Evolutionary conservation across 1,140 invertebrate species (phyloP).

Genomic region (Glomeris maerens): DNA sequence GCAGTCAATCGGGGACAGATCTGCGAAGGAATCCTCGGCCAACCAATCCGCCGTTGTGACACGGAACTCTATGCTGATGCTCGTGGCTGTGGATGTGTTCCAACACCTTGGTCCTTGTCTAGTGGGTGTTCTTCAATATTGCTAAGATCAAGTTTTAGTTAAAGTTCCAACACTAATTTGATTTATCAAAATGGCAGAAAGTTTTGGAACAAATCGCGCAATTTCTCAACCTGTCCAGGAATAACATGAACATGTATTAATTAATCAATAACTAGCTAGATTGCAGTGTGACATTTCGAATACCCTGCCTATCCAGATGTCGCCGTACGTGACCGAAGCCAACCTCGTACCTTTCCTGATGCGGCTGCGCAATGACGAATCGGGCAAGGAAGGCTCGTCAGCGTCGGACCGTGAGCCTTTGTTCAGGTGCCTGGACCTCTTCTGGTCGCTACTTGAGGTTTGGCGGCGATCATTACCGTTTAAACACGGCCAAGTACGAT

Average conservation of each 20-base stretch:
- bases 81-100: constrained; percentile 34
- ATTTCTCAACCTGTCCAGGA: no score
- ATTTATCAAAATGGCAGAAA: no score
- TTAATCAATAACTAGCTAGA: neutral
- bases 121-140: constrained; percentile 20
- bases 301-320: constrained; percentile 23
- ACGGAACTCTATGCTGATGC: constrained; percentile 20
- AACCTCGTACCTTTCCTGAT: constrained; percentile 37
- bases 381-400: constrained; percentile 10
- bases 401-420: constrained; percentile 25
- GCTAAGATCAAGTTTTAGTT: neutral
- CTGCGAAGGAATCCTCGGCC: no score
- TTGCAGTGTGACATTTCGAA: neutral
- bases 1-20: no score
- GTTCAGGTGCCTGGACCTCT: constrained; percentile 38
- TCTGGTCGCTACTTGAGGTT: constrained; percentile 51
- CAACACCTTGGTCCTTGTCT: constrained; percentile 41
- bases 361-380: constrained; percentile 21
- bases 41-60: no score
- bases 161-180: constrained; percentile 4
- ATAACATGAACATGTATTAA: no score
- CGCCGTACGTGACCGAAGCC: constrained; percentile 40
- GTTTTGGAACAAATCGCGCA: no score
- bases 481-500: no score
- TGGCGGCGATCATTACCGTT: no score